Evolutionary conservation across 30 jellyfish, hydroid and myxozoan species (phyloP), one percentile per base, ranked within the genome.

Genomic region (Phacellophora camtschatica): DNA sequence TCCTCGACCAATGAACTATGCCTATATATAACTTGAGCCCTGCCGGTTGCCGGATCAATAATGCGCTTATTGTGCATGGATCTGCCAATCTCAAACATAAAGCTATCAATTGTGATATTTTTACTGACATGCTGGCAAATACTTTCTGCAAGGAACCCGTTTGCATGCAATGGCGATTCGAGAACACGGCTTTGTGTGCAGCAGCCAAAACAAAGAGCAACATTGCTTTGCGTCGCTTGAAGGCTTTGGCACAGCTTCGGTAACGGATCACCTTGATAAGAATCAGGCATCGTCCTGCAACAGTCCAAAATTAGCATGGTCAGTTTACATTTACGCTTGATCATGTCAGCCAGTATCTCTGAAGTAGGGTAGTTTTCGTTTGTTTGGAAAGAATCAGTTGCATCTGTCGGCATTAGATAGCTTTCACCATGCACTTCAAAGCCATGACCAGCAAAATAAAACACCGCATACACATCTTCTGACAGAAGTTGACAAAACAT

Each of bases 391-490:
- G 83, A 27, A 16, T 59, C 95, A 1, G 98, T 29, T 9, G 96
- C 98, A 70, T 90, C 91, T 5, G 71, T 86, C 1, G 98, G 96
- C 98, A 90, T 90, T 64, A 90, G 64, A 56, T 67, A 90, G 58
- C 90, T 85, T n/a, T 90, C 94, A 6, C 94, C 95, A 54, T 78
- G 74, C 6, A 85, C 88, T 55, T 90, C 98, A 70, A 90, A 90
- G 27, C 98, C 96, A 50, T 90, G 96, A 0, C 98, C 98, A 16
- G 98, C 98, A 65, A 84, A 90, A 35, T 90, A 90, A 66, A 90
- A 90, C 57, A 90, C 74, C 13, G 95, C 98, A 22, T 90, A 90
- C 31, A 90, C 73, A 19, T 80, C 93, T 19, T 71, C 70, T 15
- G 91, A 61, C 29, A 90, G 61, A 10, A 77, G 66, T 20, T 74